These are phyloP conservation scores for Heterodera carotae DNA, from an alignment of 1,140 invertebrate species.

Conservation along the genomic window DNA sequence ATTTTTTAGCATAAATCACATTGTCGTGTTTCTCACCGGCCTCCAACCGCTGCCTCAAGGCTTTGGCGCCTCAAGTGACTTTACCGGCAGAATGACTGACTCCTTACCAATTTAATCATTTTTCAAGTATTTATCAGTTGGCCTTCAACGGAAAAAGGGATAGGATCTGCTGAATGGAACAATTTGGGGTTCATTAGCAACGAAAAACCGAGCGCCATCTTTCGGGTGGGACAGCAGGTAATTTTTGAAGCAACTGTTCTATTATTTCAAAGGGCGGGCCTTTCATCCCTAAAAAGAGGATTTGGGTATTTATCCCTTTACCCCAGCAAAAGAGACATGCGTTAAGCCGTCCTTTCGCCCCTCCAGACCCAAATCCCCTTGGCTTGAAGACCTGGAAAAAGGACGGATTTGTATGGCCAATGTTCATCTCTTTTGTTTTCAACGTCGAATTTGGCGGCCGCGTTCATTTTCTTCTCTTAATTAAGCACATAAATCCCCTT, in stretches of 20 bases:
- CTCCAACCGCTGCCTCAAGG: constrained; percentile 38
- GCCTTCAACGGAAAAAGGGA: constrained; percentile 28
- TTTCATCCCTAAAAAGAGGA: too few relatives aligned
- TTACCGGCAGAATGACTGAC: too few relatives aligned
- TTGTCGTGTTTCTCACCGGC: constrained; percentile 49
- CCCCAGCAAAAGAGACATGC: too few relatives aligned
- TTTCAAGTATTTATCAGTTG: constrained; percentile 37
- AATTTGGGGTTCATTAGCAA: constrained; percentile 46
- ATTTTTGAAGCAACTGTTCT: neutral
- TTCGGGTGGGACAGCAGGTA: constrained; percentile 46
- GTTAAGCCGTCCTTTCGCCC: too few relatives aligned
- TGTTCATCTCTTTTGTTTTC: too few relatives aligned
- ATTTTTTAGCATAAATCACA: constrained; percentile 50
- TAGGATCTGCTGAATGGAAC: constrained; percentile 28
- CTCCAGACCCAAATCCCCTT: too few relatives aligned
- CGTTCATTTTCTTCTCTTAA: too few relatives aligned
- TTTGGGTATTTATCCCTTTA: too few relatives aligned
- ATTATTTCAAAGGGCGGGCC: too few relatives aligned
- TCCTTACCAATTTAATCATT: constrained; percentile 2
- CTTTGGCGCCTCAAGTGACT: constrained; percentile 45
- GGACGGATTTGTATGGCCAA: too few relatives aligned
- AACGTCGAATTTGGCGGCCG: too few relatives aligned
- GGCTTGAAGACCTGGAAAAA: too few relatives aligned
- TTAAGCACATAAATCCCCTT: neutral
- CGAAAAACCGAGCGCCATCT: constrained; percentile 48